These are phyloP conservation scores for Hemichromis elongatus DNA, from an alignment of 2,113 vertebrate species.

Conservation along the genomic window DNA sequence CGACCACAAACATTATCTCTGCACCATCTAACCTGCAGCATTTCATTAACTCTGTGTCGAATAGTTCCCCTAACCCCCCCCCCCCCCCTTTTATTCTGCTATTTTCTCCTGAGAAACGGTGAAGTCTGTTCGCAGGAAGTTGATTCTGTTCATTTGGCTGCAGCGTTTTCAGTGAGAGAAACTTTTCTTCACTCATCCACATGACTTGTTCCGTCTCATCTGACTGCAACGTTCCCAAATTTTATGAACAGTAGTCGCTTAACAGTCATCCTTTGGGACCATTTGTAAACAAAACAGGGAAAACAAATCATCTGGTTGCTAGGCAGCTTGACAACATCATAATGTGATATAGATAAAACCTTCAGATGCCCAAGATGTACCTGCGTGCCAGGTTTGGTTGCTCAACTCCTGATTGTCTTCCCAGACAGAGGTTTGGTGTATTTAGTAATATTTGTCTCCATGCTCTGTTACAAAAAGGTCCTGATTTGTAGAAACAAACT, in stretches of 20 bases:
- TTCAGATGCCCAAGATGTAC: not conserved
- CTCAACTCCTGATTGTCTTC: not conserved
- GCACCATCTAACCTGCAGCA: not conserved
- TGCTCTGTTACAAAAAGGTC: not conserved
- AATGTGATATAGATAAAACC: not conserved
- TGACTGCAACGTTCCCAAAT: not conserved
- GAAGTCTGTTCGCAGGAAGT: not conserved
- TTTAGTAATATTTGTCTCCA: not conserved
- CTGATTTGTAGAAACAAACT: not conserved
- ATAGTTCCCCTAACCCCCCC: not conserved
- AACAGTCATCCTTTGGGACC: not conserved
- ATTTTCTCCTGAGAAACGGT: not conserved
- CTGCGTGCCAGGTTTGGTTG: not conserved
- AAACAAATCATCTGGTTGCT: not conserved
- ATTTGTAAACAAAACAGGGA: rapidly evolving
- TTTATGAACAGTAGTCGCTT: not conserved
- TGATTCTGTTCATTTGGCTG: not conserved
- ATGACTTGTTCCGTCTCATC: not conserved
- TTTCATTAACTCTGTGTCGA: not conserved
- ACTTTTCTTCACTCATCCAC: not conserved
- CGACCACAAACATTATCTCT: not conserved
- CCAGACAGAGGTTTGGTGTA: not conserved
- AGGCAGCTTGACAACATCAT: not conserved
- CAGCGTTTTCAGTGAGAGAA: not conserved
- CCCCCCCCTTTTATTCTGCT: not conserved